phyloP scores from a whole-genome alignment of 2,888 invertebrate species.

The Himalopsyche japonica region DNA sequence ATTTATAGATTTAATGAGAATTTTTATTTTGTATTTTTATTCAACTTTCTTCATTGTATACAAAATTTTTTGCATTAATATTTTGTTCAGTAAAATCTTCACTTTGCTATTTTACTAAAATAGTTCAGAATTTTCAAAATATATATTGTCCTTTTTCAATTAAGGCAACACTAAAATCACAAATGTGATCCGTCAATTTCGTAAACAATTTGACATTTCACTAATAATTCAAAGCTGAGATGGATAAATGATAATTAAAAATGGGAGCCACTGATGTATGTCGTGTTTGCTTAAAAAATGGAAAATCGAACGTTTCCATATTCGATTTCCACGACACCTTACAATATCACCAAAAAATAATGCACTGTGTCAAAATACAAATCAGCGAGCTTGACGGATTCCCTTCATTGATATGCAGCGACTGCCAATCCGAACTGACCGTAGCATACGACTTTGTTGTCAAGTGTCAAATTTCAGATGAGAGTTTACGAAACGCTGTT shows the following conservation, averaged over 20 bases:
- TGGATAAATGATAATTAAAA: not conserved
- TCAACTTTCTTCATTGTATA: too few species aligned
- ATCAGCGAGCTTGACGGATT: conserved; percentile 17
- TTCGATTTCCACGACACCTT: conserved; percentile 21
- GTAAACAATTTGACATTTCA: not conserved
- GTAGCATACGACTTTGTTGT: conserved; percentile 24
- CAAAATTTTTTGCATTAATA: too few species aligned
- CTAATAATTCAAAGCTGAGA: not conserved
- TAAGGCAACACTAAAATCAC: not conserved
- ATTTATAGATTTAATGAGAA: too few species aligned
- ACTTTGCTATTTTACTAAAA: too few species aligned
- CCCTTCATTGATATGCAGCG: conserved; percentile 17
- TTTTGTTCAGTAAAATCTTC: too few species aligned
- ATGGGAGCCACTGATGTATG: conserved; percentile 1
- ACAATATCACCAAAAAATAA: conserved; percentile 20
- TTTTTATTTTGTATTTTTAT: too few species aligned
- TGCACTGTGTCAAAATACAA: conserved; percentile 15
- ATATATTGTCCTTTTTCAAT: not conserved
- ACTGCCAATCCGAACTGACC: conserved; percentile 17
- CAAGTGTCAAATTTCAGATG: conserved; percentile 25
- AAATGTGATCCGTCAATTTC: not conserved
- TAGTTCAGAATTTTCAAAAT: too few species aligned
- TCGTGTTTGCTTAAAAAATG: conserved; percentile 19
- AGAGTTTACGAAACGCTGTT: not conserved
- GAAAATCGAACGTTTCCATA: conserved; percentile 8